Evolutionary conservation across 2,797 vertebrate species (phyloP).

Genomic region (Sibirionetta formosa): DNA sequence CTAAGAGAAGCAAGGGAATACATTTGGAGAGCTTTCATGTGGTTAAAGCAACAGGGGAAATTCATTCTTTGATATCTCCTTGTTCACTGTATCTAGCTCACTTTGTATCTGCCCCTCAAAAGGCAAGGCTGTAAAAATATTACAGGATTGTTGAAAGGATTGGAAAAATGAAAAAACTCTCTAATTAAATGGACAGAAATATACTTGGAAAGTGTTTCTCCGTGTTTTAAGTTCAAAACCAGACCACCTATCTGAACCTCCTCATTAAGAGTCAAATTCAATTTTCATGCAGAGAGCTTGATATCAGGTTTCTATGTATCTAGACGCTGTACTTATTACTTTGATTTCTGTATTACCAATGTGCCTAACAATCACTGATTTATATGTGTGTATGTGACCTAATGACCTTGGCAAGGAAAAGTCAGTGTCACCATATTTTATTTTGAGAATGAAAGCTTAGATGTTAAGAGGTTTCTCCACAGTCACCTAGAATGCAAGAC

Average conservation of each 20-base stretch:
- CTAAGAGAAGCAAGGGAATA: constrained; percentile 77
- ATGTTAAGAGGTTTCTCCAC: not conserved
- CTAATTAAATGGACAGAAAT: constrained; percentile 69
- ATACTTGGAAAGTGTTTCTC: constrained; percentile 51
- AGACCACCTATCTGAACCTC: constrained; percentile 50
- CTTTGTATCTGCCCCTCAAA: constrained; percentile 61
- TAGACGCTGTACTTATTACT: not conserved
- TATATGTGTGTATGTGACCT: not conserved
- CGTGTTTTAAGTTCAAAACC: constrained; percentile 55
- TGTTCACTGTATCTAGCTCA: constrained; percentile 68
- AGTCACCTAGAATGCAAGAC: not conserved
- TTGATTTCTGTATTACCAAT: not conserved
- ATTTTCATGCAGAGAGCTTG: constrained; percentile 14
- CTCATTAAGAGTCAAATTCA: constrained; percentile 51
- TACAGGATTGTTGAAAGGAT: constrained; percentile 30
- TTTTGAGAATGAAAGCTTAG: not conserved
- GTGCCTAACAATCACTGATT: not conserved
- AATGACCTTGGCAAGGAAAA: not conserved
- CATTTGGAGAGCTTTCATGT: constrained; percentile 78
- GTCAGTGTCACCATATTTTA: not conserved
- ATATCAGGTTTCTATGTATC: not conserved
- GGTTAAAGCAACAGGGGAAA: constrained; percentile 67
- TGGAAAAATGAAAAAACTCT: constrained; percentile 10
- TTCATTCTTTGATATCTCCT: constrained; percentile 77
- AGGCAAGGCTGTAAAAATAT: constrained; percentile 40